Percentiles rank a stretch among this genome's conserved stretches.
Conservation (phyloP, 92 coral and sea anemone genomes). For the Phenganax marumi region DNA sequence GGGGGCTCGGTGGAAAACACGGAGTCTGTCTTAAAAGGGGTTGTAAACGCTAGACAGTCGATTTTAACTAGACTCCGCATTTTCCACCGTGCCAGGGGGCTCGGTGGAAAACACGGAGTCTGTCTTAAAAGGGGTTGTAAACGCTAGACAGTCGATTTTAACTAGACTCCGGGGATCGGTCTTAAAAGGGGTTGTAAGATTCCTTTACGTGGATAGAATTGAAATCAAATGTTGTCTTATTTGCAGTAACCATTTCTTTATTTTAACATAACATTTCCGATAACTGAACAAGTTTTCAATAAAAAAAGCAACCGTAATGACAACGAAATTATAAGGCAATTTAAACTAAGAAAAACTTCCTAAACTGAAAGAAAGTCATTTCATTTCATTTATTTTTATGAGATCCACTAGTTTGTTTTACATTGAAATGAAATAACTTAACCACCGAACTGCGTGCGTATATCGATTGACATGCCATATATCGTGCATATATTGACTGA, state of each 20-base stretch:
- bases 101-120: background rate
- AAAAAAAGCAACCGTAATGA: no score
- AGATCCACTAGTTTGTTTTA: background rate
- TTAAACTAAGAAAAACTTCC: background rate
- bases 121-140: background rate
- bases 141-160: background rate
- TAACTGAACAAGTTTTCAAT: background rate
- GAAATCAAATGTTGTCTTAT: background rate
- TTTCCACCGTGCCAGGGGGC: no score
- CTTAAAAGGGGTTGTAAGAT: background rate
- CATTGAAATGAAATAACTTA: background rate
- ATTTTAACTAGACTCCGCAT: background rate
- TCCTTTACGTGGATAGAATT: background rate
- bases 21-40: background rate
- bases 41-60: background rate
- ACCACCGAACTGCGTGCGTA: background rate
- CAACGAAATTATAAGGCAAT: background rate
- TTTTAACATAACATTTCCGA: background rate
- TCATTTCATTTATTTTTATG: background rate
- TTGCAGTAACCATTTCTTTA: background rate
- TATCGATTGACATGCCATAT: no score
- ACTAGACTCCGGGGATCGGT: background rate
- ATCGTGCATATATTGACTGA: no score
- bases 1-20: background rate
- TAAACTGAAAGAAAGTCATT: background rate